Evolutionary conservation across 2,113 vertebrate species (phyloP).

Genomic region (Onychorhynchus coronatus): DNA sequence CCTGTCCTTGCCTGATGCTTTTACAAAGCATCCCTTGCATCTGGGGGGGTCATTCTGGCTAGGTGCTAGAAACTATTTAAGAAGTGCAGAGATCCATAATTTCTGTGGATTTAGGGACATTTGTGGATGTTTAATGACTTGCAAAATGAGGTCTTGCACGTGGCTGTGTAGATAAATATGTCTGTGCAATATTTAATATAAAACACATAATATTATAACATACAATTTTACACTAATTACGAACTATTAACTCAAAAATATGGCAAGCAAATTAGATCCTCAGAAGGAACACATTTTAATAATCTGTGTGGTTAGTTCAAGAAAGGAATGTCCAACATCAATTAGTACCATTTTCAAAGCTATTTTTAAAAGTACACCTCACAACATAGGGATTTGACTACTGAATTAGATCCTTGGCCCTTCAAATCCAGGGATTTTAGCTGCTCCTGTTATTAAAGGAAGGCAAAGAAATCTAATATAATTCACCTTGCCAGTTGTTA

Average conservation of each 20-base stretch:
- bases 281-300: neutral
- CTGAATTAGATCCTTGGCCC: neutral
- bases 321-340: neutral
- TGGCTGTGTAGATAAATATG: neutral
- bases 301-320: neutral
- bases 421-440: neutral
- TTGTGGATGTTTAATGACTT: neutral
- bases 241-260: neutral
- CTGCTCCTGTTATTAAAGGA: neutral
- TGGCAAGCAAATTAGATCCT: neutral
- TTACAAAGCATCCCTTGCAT: neutral
- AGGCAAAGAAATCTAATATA: neutral
- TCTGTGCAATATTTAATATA: neutral
- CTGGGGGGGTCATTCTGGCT: neutral
- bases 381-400: neutral
- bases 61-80: neutral
- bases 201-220: neutral
- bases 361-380: neutral
- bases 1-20: neutral
- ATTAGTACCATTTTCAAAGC: neutral
- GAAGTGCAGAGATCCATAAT: neutral
- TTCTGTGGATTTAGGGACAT: neutral
- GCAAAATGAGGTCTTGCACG: neutral
- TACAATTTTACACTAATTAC: neutral
- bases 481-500: neutral